Evolutionary conservation across 2,888 invertebrate genomes (phyloP), one percentile per base, ranked within the genome.

Genomic region (Pseudanteris insignis): DNA sequence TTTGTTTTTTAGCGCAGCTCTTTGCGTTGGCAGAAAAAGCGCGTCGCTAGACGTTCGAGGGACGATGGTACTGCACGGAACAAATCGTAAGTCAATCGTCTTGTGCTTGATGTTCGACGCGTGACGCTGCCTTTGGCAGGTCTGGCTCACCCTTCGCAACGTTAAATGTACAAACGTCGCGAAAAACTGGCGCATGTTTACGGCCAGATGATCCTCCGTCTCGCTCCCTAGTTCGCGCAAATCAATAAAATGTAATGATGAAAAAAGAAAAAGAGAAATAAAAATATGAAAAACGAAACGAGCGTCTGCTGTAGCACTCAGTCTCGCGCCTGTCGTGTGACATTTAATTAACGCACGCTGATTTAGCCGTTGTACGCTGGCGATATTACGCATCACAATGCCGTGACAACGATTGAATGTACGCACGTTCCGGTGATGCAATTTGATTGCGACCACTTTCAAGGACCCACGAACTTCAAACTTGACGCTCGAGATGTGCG

Each of bases 61-160:
- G 38, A 76, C 71, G 71, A 79, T 79, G 79, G 79, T 79, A 60
- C 76, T 79, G 47, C 79, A 79, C 75, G 79, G 77, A 69, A 73
- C 75, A 53, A 78, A 78, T 70, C 78, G 79, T 79, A 78, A 79
- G 79, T 79, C 63, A 58, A 51, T 43, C 14, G 26, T 38, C 37
- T 11, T 18, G 28, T 40, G 38, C 37, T 44, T 26, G 14, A 12
- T 44, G n/a, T n/a, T n/a, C n/a, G n/a, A n/a, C n/a, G n/a, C n/a
- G n/a, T n/a, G n/a, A n/a, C n/a, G n/a, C n/a, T n/a, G n/a, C n/a
- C n/a, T n/a, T n/a, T 28, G 28, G 28, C 28, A 28, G 21, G n/a
- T n/a, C n/a, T n/a, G n/a, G n/a, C 21, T 3, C 21, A 7, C 21
- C 32, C 8, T 34, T 33, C 21, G 15, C 11, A 11, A n/a, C 12